Evolutionary conservation across 1,140 invertebrate genomes (phyloP).

Genomic region (Drosophila takahashii): DNA sequence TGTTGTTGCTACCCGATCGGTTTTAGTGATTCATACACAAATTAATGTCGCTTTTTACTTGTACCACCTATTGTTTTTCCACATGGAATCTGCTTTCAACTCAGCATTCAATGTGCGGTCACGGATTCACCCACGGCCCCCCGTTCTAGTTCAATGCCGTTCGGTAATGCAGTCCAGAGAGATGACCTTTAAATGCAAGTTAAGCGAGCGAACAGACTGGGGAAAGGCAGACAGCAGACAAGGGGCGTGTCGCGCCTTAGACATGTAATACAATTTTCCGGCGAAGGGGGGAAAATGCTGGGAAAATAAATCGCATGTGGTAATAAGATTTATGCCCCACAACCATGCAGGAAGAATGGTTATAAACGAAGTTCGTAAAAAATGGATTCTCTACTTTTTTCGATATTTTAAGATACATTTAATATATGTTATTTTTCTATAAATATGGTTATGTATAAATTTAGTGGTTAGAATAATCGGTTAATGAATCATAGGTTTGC

Average conservation of each 20-base stretch:
- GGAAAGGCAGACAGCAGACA: neutral
- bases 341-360: conserved; percentile 25
- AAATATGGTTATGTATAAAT: no score
- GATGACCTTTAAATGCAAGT: conserved; percentile 79
- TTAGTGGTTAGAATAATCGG: no score
- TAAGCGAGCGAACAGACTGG: conserved; percentile 37
- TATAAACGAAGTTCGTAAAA: neutral
- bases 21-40: neutral
- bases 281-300: conserved; percentile 24
- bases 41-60: neutral
- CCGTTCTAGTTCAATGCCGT: conserved; percentile 67
- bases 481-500: no score
- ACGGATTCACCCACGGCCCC: neutral
- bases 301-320: conserved; percentile 32
- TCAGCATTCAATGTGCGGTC: neutral
- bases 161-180: conserved; percentile 39
- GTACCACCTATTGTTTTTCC: neutral
- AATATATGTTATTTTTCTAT: no score
- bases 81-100: neutral
- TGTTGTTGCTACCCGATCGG: neutral
- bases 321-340: conserved; percentile 46
- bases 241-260: conserved; percentile 6
- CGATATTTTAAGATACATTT: no score
- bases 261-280: conserved; percentile 47
- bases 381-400: no score